Percentiles rank a stretch among this genome's conserved stretches.
These are phyloP conservation scores for Lepas anatifera DNA, from an alignment of 2,888 invertebrate species.

Conservation along the genomic window DNA sequence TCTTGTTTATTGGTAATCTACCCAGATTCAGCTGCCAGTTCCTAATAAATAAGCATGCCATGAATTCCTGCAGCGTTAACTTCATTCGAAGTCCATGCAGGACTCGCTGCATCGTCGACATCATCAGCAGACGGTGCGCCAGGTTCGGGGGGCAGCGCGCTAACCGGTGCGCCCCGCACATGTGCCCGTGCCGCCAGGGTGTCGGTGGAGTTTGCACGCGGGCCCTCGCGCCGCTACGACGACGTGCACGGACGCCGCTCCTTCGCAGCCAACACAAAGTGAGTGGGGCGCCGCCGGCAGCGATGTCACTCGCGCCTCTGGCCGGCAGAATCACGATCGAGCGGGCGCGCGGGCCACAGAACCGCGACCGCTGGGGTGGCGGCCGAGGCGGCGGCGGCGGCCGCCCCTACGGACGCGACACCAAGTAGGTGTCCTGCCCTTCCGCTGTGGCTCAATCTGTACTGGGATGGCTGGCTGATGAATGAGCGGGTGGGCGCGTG, in stretches of 20 bases:
- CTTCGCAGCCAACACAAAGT: not conserved
- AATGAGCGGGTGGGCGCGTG: not conserved
- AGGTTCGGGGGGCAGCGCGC: too few species aligned
- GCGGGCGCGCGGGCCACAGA: not conserved
- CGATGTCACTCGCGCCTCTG: not conserved
- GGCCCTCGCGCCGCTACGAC: slow-evolving; percentile 7
- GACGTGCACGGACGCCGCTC: not conserved
- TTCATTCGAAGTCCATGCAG: too few species aligned
- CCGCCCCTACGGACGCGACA: slow-evolving; percentile 14
- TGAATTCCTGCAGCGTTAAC: too few species aligned
- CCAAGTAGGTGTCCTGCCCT: not conserved
- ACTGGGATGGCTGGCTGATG: too few species aligned
- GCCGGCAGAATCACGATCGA: not conserved
- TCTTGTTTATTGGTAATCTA: too few species aligned
- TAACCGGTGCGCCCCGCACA: too few species aligned
- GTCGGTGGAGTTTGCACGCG: slow-evolving; percentile 3
- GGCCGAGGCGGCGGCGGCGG: slow-evolving; percentile 42
- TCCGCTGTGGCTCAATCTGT: too few species aligned
- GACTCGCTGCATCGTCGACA: too few species aligned
- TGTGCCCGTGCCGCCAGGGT: not conserved
- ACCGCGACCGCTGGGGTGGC: not conserved
- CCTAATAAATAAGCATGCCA: too few species aligned
- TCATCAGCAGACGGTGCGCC: too few species aligned
- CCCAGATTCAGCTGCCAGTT: too few species aligned
- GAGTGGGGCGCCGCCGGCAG: not conserved